phyloP scores from a whole-genome alignment of 2,113 vertebrate species.

The Dryoscopus gambensis region DNA sequence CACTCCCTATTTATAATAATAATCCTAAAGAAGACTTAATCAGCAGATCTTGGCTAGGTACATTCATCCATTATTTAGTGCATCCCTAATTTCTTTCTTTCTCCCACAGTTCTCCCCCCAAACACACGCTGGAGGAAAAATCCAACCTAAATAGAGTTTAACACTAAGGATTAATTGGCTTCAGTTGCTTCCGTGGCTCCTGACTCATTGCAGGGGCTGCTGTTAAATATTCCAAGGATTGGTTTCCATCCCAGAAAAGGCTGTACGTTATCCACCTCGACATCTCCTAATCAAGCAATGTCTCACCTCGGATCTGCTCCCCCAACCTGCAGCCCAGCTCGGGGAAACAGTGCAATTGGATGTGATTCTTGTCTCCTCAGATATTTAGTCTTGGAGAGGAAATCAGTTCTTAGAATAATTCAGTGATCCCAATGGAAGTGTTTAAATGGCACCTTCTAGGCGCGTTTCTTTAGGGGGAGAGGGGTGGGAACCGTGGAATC shows the following conservation, averaged over 20 bases:
- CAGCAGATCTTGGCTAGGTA: not conserved
- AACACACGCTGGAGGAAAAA: not conserved
- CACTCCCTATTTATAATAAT: not conserved
- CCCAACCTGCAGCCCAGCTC: not conserved
- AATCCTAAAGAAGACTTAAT: not conserved
- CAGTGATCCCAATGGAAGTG: not conserved
- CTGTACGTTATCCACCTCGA: fast-evolving
- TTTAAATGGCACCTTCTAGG: not conserved
- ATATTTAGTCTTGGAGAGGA: not conserved
- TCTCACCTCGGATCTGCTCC: not conserved
- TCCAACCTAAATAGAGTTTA: slow-evolving; percentile 10
- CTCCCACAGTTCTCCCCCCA: not conserved
- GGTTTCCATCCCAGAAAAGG: not conserved
- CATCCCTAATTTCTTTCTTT: not conserved
- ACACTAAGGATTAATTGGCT: slow-evolving; percentile 18
- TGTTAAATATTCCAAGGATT: not conserved
- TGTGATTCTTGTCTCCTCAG: not conserved
- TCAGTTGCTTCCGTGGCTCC: not conserved
- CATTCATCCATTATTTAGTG: slow-evolving; percentile 23
- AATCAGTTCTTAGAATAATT: not conserved
- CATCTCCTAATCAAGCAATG: not conserved
- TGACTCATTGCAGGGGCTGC: not conserved
- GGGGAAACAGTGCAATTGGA: not conserved
- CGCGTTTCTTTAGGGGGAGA: not conserved
- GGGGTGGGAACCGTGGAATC: not conserved